A percentile compares a stretch with the other conserved stretches of the same genome.
Conservation (phyloP, 2,888 invertebrate species). For the Cosmia pyralina region DNA sequence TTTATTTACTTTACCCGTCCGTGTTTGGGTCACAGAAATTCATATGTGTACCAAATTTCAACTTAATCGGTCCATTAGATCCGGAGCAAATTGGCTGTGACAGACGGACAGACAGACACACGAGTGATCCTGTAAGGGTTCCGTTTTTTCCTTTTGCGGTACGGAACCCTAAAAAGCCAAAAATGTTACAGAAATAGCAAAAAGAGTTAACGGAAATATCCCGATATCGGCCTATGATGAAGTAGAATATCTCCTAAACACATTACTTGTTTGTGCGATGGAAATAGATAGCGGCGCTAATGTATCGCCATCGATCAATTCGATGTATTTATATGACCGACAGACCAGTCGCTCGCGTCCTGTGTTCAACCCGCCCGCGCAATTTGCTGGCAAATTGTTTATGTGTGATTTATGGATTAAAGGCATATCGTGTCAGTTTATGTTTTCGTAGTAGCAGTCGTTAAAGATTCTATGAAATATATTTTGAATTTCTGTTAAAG, state of each 20-base stretch:
- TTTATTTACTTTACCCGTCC: too few species aligned
- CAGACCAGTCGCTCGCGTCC: conserved; percentile 49
- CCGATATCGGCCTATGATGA: conserved; percentile 18
- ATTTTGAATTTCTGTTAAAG: background rate
- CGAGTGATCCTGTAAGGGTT: too few species aligned
- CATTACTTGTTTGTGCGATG: conserved; percentile 52
- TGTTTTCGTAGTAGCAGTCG: conserved; percentile 2
- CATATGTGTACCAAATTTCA: too few species aligned
- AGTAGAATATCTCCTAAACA: conserved; percentile 33
- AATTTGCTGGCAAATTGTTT: conserved; percentile 53
- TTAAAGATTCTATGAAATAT: background rate
- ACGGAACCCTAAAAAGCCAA: too few species aligned
- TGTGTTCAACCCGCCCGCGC: conserved; percentile 38
- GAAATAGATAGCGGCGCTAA: conserved; percentile 58
- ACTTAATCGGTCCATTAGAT: too few species aligned
- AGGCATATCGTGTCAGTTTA: conserved; percentile 16
- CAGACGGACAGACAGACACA: too few species aligned
- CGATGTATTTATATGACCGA: conserved; percentile 57
- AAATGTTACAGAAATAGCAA: background rate
- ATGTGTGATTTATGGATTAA: conserved; percentile 46
- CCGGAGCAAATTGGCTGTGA: too few species aligned
- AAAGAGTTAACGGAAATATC: background rate
- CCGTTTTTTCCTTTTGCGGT: too few species aligned
- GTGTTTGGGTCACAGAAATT: too few species aligned
- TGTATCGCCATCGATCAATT: conserved; percentile 66